phyloP scores from a whole-genome alignment of 2,797 vertebrate genomes.

The Naso thynnoides region DNA sequence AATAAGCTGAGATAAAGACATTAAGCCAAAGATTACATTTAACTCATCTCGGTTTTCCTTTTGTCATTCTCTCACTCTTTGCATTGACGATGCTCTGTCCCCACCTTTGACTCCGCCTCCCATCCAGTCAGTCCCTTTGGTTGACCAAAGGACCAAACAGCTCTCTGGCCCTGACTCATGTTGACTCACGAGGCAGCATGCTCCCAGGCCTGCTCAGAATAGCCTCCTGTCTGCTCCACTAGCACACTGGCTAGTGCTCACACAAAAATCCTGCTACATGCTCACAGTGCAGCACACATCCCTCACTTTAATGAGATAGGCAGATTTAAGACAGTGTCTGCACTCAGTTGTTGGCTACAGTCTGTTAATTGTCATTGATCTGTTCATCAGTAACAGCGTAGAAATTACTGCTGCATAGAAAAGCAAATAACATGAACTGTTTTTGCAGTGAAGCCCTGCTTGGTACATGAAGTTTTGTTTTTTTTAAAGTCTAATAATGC shows the following conservation, averaged over 20 bases:
- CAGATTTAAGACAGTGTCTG: not conserved
- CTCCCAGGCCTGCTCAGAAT: conserved; percentile 79
- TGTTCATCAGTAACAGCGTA: not conserved
- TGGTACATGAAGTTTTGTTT: no score
- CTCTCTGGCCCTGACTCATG: conserved; percentile 70
- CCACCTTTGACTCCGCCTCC: conserved; percentile 8
- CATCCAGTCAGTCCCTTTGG: conserved; percentile 36
- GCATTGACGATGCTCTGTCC: not conserved
- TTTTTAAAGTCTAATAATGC: no score
- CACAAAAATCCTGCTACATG: conserved; percentile 15
- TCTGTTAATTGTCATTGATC: conserved; percentile 1
- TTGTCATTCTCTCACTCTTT: not conserved
- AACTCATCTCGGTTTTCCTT: not conserved
- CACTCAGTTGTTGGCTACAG: not conserved
- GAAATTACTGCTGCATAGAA: not conserved
- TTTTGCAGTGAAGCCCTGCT: not conserved
- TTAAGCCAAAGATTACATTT: not conserved
- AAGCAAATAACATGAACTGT: not conserved
- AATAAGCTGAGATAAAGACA: not conserved
- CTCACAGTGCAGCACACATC: conserved; percentile 7
- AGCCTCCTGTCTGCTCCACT: conserved; percentile 71
- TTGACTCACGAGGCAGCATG: conserved; percentile 72
- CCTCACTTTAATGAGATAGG: not conserved
- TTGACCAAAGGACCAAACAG: conserved; percentile 64
- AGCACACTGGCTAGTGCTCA: conserved; percentile 63